Evolutionary conservation across 2,888 invertebrate species (phyloP).

Genomic region (Erynnis tages): DNA sequence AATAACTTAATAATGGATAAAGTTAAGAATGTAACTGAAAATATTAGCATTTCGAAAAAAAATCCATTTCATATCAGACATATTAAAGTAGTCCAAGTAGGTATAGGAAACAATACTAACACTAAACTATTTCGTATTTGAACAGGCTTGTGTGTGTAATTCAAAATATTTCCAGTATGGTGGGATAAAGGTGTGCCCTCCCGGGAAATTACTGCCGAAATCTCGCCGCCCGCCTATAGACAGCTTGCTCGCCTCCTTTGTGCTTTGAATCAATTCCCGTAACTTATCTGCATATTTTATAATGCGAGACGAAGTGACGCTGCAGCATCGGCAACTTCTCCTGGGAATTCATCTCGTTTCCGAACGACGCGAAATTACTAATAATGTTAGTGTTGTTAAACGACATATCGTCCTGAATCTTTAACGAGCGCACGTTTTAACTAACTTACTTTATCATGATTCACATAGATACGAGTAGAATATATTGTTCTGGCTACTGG

Average conservation of each 20-base stretch:
- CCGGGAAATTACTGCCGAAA: constrained; percentile 78
- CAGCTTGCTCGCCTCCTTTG: constrained; percentile 69
- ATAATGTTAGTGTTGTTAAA: constrained; percentile 26
- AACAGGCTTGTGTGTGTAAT: constrained; percentile 40
- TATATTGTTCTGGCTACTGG: background rate
- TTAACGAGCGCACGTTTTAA: constrained; percentile 15
- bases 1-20: no score
- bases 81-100: no score
- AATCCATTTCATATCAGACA: no score
- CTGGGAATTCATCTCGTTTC: constrained; percentile 51
- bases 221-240: constrained; percentile 70
- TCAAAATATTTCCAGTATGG: constrained; percentile 69
- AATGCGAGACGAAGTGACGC: constrained; percentile 68
- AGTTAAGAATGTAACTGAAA: no score
- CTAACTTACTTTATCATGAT: constrained; percentile 17
- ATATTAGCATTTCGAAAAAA: no score
- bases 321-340: constrained; percentile 53
- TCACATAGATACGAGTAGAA: constrained; percentile 4
- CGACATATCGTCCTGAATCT: constrained; percentile 9
- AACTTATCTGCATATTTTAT: constrained; percentile 80
- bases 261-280: constrained; percentile 79
- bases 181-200: constrained; percentile 70
- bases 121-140: constrained; percentile 3
- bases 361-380: constrained; percentile 27
- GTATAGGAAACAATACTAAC: background rate